These are phyloP conservation scores for Macaca nemestrina DNA, from an alignment of 2,113 vertebrate genomes.

Conservation along the genomic window DNA sequence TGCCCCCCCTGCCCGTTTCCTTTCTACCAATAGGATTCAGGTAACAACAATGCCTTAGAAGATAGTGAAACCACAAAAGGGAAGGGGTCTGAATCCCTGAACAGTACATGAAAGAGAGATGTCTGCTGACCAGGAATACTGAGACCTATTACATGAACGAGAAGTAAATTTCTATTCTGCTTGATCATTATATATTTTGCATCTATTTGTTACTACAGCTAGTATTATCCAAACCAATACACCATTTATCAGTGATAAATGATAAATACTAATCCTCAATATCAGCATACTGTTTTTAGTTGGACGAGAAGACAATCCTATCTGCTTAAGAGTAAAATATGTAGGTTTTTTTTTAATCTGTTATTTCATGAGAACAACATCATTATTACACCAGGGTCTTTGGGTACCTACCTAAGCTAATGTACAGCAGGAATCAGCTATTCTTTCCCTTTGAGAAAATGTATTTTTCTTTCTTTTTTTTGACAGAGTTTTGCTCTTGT, in stretches of 20 bases:
- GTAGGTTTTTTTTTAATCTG: not conserved
- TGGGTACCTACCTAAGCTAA: not conserved
- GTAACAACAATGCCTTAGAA: not conserved
- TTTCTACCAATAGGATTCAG: not conserved
- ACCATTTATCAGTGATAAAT: not conserved
- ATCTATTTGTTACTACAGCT: not conserved
- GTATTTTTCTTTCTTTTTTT: not conserved
- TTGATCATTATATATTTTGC: not conserved
- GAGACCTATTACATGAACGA: not conserved
- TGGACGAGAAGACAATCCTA: not conserved
- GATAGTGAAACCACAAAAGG: not conserved
- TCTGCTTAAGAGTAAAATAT: not conserved
- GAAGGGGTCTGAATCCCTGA: not conserved
- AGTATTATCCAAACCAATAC: not conserved
- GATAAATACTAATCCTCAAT: not conserved
- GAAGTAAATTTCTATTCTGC: not conserved
- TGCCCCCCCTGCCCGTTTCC: not conserved
- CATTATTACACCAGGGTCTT: not conserved
- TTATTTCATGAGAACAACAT: not conserved
- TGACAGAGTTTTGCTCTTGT: too few species aligned
- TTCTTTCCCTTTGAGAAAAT: not conserved
- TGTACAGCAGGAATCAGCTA: not conserved
- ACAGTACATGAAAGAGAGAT: not conserved
- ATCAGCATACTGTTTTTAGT: not conserved
- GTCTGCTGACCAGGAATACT: not conserved